Conservation (phyloP, 2,888 invertebrate genomes). For the Cloeon dipterum region DNA sequence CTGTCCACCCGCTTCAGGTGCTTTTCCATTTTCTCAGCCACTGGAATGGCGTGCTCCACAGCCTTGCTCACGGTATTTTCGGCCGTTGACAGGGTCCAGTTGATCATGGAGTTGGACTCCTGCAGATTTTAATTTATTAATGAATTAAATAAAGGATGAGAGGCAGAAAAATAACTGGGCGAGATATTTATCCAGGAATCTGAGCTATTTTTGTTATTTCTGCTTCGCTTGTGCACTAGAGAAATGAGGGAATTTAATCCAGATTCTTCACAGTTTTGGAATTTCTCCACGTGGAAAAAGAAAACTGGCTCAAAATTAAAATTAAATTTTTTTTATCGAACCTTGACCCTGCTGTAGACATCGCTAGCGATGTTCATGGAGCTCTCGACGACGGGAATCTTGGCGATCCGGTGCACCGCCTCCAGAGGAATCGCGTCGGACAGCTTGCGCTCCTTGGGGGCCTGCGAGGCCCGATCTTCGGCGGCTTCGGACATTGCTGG, state of each 20-base stretch:
- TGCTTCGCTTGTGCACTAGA: constrained; percentile 4
- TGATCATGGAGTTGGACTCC: constrained; percentile 45
- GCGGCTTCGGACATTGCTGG: no score
- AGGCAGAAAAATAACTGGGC: no score
- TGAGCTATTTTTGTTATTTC: no score
- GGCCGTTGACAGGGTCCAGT: constrained; percentile 52
- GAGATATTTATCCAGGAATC: no score
- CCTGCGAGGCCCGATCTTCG: no score
- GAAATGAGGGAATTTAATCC: no score
- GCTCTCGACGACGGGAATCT: constrained; percentile 62
- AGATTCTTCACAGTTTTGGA: no score
- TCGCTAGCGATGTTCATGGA: constrained; percentile 50
- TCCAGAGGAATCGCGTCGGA: constrained; percentile 21
- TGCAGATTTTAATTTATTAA: no score
- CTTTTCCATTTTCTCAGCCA: constrained; percentile 42
- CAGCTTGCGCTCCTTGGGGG: background rate
- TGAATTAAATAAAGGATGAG: no score
- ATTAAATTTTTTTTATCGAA: no score
- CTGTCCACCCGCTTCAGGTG: constrained; percentile 50
- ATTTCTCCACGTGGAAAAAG: no score
- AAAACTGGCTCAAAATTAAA: no score
- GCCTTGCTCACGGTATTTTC: constrained; percentile 50
- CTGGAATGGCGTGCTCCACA: constrained; percentile 48
- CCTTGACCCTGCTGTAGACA: constrained; percentile 54
- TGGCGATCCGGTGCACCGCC: constrained; percentile 48